These are phyloP conservation scores for Syrrhaptes paradoxus DNA, from an alignment of 2,113 vertebrate genomes.

Conservation along the genomic window DNA sequence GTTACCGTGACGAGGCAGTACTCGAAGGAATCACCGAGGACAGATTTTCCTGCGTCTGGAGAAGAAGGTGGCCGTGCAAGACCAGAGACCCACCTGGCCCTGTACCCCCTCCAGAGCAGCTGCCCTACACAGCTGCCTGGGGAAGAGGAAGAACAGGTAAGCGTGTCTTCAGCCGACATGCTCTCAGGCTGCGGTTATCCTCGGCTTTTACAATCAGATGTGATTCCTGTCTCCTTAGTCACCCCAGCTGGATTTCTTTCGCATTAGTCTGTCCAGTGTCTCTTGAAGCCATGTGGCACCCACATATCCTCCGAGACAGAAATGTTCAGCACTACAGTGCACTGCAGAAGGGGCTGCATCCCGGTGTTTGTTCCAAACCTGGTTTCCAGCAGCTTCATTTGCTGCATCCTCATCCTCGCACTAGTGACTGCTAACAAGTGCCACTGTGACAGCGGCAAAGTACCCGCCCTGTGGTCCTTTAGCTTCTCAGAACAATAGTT, in stretches of 20 bases:
- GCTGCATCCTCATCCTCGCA: background rate
- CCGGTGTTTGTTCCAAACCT: background rate
- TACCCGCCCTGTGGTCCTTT: background rate
- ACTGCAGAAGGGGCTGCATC: background rate
- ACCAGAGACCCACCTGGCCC: background rate
- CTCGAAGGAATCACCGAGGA: background rate
- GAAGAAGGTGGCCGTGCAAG: background rate
- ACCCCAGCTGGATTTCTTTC: background rate
- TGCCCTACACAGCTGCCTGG: background rate
- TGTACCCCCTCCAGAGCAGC: background rate
- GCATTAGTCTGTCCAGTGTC: background rate
- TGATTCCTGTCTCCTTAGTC: background rate
- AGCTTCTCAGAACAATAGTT: background rate
- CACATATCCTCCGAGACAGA: background rate
- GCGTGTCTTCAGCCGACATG: fast-evolving
- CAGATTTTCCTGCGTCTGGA: background rate
- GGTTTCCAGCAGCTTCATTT: background rate
- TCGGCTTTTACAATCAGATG: background rate
- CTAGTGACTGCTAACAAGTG: background rate
- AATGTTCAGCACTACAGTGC: background rate
- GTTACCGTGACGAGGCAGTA: background rate
- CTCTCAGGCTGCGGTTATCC: background rate
- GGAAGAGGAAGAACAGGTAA: background rate
- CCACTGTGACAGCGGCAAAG: background rate
- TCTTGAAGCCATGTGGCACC: background rate